Percentiles rank a stretch among this genome's conserved stretches.
phyloP scores from a whole-genome alignment of 2,888 invertebrate genomes.

The Lochmaea crataegi region DNA sequence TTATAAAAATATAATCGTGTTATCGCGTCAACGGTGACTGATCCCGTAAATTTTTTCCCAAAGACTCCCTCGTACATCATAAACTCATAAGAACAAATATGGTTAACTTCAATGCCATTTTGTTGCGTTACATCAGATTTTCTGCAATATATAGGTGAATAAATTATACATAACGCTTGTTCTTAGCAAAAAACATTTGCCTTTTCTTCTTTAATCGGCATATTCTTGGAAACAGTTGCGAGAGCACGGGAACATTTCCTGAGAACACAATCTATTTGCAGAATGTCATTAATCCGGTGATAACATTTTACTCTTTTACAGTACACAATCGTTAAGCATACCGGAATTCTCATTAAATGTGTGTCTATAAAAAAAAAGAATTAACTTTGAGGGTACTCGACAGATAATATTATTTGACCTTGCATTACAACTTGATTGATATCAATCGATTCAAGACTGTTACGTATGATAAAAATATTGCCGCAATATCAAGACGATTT shows the following conservation, averaged over 20 bases:
- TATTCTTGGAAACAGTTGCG: slow-evolving; percentile 37
- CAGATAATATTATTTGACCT: slow-evolving; percentile 12
- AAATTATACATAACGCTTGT: slow-evolving; percentile 37
- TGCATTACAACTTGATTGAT: background rate
- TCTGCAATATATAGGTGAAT: slow-evolving; percentile 39
- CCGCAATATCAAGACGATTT: too few species aligned
- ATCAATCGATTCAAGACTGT: background rate
- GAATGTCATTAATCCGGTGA: slow-evolving; percentile 34
- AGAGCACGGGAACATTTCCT: slow-evolving; percentile 30
- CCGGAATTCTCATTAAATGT: slow-evolving; percentile 35
- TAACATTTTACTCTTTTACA: slow-evolving; percentile 31
- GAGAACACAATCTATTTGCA: slow-evolving; percentile 33
- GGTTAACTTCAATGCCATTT: slow-evolving; percentile 32
- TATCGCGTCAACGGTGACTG: too few species aligned
- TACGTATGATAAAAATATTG: background rate
- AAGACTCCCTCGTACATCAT: background rate
- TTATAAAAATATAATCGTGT: too few species aligned
- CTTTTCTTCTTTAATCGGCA: slow-evolving; percentile 37
- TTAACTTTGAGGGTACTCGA: slow-evolving; percentile 15
- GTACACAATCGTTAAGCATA: slow-evolving; percentile 33
- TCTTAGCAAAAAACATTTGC: slow-evolving; percentile 33
- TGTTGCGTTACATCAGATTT: slow-evolving; percentile 31
- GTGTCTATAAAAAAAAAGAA: slow-evolving; percentile 22
- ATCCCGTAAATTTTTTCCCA: background rate
- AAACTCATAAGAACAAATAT: slow-evolving; percentile 2